These are phyloP conservation scores for Lemur catta DNA, from an alignment of 2,797 vertebrate genomes.

Conservation along the genomic window DNA sequence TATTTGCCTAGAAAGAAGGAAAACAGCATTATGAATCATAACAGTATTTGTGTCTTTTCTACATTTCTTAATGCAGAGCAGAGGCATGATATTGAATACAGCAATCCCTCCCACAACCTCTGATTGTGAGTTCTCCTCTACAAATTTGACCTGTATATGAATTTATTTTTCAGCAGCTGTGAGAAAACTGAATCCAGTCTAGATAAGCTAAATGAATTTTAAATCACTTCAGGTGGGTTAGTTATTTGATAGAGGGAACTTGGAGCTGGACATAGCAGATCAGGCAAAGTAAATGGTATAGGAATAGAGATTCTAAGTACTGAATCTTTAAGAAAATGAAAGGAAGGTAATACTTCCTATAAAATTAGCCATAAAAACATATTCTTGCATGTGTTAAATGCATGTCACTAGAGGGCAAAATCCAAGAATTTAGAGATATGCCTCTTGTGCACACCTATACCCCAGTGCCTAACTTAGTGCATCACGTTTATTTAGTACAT, in stretches of 20 bases:
- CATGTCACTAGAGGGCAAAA: background rate
- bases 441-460: background rate
- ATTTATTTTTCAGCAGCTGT: background rate
- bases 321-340: background rate
- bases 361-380: background rate
- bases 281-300: background rate
- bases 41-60: background rate
- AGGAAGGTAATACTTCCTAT: background rate
- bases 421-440: background rate
- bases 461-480: background rate
- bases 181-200: background rate
- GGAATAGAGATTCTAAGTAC: background rate
- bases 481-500: background rate
- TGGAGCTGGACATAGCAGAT: background rate
- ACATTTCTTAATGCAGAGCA: background rate
- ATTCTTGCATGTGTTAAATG: background rate
- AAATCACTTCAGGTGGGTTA: background rate
- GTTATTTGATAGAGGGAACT: background rate
- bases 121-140: background rate
- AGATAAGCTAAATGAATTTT: background rate
- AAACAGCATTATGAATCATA: background rate
- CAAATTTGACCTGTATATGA: background rate
- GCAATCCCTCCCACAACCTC: background rate
- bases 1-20: slow-evolving; percentile 46
- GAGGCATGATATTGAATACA: background rate